Conservation (phyloP, 2,888 invertebrate species). For the Rhyacophila evoluta region DNA sequence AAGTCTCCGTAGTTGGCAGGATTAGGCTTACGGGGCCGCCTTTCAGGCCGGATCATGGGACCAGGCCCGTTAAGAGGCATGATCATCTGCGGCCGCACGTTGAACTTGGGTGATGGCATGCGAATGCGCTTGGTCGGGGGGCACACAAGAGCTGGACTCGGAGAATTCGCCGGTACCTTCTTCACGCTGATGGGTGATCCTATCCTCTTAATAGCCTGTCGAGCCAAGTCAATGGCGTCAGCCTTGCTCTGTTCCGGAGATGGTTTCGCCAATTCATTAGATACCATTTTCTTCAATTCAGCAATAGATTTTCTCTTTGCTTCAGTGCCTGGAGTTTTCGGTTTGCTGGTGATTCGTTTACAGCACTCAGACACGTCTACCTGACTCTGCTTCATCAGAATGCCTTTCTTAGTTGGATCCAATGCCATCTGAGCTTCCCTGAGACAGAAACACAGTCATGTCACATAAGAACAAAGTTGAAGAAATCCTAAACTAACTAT, state of each 20-base stretch:
- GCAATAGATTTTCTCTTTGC: slow-evolving; percentile 34
- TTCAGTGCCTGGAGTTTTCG: slow-evolving; percentile 52
- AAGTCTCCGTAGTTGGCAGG: slow-evolving; percentile 54
- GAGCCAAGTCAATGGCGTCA: slow-evolving; percentile 34
- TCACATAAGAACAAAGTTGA: no score
- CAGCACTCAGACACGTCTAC: slow-evolving; percentile 65
- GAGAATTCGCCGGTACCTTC: slow-evolving; percentile 35
- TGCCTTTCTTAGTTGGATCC: slow-evolving; percentile 62
- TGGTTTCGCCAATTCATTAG: not conserved
- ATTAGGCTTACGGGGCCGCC: slow-evolving; percentile 25
- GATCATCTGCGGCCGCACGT: not conserved
- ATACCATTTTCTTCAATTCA: slow-evolving; percentile 39
- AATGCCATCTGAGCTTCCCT: slow-evolving; percentile 65
- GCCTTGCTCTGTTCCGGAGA: slow-evolving; percentile 40
- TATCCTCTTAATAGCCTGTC: slow-evolving; percentile 45
- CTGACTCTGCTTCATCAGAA: slow-evolving; percentile 59
- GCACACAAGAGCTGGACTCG: slow-evolving; percentile 54
- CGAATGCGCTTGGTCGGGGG: slow-evolving; percentile 48
- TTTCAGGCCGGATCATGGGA: slow-evolving; percentile 26
- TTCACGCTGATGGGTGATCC: slow-evolving; percentile 46
- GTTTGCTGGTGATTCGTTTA: slow-evolving; percentile 53
- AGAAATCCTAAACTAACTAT: no score
- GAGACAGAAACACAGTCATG: slow-evolving; percentile 56
- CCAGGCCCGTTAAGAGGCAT: not conserved
- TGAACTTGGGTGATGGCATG: slow-evolving; percentile 27